A percentile compares a stretch with the other conserved stretches of the same genome.
These are phyloP conservation scores for Zoanthus gigantus DNA, from an alignment of 92 coral and sea anemone species.

Conservation along the genomic window DNA sequence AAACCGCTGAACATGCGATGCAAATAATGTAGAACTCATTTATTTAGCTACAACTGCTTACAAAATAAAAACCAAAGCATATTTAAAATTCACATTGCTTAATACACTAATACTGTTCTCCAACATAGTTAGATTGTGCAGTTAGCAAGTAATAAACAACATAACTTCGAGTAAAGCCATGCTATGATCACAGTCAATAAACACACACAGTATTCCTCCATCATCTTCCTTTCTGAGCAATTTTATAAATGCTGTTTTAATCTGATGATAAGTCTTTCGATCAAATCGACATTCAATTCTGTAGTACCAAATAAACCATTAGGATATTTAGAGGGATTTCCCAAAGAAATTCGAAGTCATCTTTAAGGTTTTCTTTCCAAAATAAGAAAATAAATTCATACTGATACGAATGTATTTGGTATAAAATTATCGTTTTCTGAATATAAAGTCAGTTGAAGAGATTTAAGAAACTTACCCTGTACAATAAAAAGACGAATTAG, in stretches of 20 bases:
- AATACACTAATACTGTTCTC: not conserved
- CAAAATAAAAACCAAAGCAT: not conserved
- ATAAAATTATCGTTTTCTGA: not conserved
- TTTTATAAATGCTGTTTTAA: not conserved
- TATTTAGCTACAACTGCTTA: constrained; percentile 1
- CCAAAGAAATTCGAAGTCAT: constrained; percentile 27
- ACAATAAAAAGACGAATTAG: constrained; percentile 1
- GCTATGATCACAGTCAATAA: constrained; percentile 46
- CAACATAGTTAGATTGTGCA: constrained; percentile 18
- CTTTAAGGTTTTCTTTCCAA: constrained; percentile 41
- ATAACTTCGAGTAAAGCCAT: constrained; percentile 38
- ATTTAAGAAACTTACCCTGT: not conserved
- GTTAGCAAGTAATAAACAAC: constrained; percentile 21
- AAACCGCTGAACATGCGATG: constrained; percentile 44
- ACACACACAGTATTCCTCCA: constrained; percentile 19
- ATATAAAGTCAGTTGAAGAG: not conserved
- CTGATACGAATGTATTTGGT: constrained; percentile 11
- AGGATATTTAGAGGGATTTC: constrained; percentile 3
- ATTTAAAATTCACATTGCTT: not conserved
- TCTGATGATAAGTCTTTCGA: not conserved
- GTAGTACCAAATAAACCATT: not conserved
- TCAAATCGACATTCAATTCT: not conserved
- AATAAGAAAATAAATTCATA: constrained; percentile 12
- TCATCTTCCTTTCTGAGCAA: constrained; percentile 6
- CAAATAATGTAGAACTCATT: not conserved